Evolutionary conservation across 1,140 invertebrate species (phyloP).

Genomic region (Drosophila kanapiae): DNA sequence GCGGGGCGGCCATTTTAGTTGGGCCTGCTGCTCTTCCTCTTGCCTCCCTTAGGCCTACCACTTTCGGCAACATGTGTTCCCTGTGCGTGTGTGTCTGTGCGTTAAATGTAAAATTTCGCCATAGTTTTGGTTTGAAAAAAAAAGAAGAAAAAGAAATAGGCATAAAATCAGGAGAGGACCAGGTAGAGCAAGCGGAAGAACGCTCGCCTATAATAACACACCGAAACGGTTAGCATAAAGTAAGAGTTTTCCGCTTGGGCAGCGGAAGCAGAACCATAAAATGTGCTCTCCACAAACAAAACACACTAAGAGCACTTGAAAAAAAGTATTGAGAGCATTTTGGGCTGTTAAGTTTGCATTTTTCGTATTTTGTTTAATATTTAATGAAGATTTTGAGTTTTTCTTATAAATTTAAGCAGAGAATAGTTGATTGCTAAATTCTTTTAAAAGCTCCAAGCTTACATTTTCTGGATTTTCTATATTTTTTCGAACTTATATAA

Average conservation of each 20-base stretch:
- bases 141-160: slow-evolving; percentile 29
- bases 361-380: neutral
- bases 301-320: slow-evolving; percentile 10
- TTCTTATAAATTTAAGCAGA: neutral
- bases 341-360: no score
- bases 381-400: neutral
- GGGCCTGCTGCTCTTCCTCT: slow-evolving; percentile 3
- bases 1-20: slow-evolving; percentile 38
- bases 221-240: slow-evolving; percentile 66
- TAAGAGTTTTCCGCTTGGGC: slow-evolving; percentile 76
- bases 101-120: slow-evolving; percentile 31
- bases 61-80: slow-evolving; percentile 44
- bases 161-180: slow-evolving; percentile 47
- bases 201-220: slow-evolving; percentile 54
- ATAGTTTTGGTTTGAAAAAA: slow-evolving; percentile 48
- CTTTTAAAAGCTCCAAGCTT: no score
- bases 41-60: slow-evolving; percentile 32
- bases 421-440: no score
- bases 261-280: slow-evolving; percentile 76
- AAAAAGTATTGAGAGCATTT: neutral
- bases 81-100: slow-evolving; percentile 16
- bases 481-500: neutral
- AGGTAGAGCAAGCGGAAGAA: slow-evolving; percentile 33
- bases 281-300: slow-evolving; percentile 59
- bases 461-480: neutral